Base-by-base conservation (phyloP, 2,797 vertebrate species). In the Dendrocincla fuliginosa region DNA sequence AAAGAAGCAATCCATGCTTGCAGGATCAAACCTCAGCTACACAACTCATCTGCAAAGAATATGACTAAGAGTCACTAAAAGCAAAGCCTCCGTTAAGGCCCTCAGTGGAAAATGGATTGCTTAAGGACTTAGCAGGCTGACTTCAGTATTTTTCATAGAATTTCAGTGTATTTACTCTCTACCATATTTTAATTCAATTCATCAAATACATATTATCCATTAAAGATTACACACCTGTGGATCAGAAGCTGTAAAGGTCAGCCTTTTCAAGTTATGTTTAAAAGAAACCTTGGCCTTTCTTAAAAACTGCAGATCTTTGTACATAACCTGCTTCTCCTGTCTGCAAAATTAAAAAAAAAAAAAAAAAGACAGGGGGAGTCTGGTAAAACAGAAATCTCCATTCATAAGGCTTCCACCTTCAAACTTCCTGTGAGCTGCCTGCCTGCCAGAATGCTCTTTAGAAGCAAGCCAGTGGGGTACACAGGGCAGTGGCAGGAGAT, bases 241-340 rank as follows among this genome's bases (percentile, higher is more conserved):
- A 91, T 83, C 84, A 83, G 87, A 91, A 94, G 39, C 60, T 93
- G 64, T 84, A 94, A 96, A 96, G 87, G 91, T 94, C 94, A 96
- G 39, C 25, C 46, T 63, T 91, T 95, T 88, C 69, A 85, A 86
- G 65, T 91, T 78, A 65, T 37, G n/a, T 81, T 83, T 84, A 73
- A 94, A 90, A 87, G 50, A 81, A 95, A 76, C 39, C 44, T 91
- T 88, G 65, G 65, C 73, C 89, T 95, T 95, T 91, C 52, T 60
- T 84, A 93, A 89, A 89, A 89, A 78, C 47, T 39, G 24, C 65
- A 86, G 24, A 73, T 84, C 81, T 88, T 85, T 73, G 35, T 71
- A 65, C 3, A 5, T 78, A 81, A 84, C 32, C 57, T 84, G 63
- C 47, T 76, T 70, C 50, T 85, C 39, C 71, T 78, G 60, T 41